phyloP scores from a whole-genome alignment of 2,888 invertebrate species.

The Eristalinus sepulchralis region DNA sequence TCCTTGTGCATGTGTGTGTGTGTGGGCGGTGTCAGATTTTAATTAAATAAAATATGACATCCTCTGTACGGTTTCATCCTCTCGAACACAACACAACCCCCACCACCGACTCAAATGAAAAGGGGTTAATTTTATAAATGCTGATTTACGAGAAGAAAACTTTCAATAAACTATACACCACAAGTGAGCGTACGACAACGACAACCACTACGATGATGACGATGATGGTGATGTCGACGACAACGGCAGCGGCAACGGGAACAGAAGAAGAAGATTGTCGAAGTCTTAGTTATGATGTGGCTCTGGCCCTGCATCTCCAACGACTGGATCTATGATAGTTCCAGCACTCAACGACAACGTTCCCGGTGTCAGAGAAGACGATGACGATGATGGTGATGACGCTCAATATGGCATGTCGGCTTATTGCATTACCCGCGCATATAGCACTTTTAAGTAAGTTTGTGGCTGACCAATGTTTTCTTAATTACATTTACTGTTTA shows the following conservation, averaged over 20 bases:
- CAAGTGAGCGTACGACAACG: constrained; percentile 48
- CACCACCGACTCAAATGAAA: constrained; percentile 64
- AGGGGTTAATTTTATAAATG: constrained; percentile 74
- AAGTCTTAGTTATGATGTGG: constrained; percentile 31
- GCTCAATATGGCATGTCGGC: constrained; percentile 60
- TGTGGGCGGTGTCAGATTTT: constrained; percentile 56
- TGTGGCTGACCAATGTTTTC: constrained; percentile 73
- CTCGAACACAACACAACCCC: constrained; percentile 20
- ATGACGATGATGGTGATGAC: constrained; percentile 68
- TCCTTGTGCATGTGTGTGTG: background rate
- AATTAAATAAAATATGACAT: constrained; percentile 71
- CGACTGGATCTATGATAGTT: background rate
- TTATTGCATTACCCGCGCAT: constrained; percentile 70
- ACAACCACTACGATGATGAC: background rate
- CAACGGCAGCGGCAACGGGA: background rate
- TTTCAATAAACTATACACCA: constrained; percentile 68
- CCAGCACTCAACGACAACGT: constrained; percentile 1
- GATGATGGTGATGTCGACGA: constrained; percentile 18
- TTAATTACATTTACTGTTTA: constrained; percentile 72
- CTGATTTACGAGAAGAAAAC: constrained; percentile 72
- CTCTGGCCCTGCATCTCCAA: constrained; percentile 31
- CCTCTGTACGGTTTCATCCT: constrained; percentile 54
- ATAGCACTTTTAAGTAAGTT: constrained; percentile 73
- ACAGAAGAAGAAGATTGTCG: constrained; percentile 36
- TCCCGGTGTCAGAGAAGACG: constrained; percentile 38